Evolutionary conservation across 2,888 invertebrate species (phyloP).

Genomic region (Prosopocoilus inquinatus): DNA sequence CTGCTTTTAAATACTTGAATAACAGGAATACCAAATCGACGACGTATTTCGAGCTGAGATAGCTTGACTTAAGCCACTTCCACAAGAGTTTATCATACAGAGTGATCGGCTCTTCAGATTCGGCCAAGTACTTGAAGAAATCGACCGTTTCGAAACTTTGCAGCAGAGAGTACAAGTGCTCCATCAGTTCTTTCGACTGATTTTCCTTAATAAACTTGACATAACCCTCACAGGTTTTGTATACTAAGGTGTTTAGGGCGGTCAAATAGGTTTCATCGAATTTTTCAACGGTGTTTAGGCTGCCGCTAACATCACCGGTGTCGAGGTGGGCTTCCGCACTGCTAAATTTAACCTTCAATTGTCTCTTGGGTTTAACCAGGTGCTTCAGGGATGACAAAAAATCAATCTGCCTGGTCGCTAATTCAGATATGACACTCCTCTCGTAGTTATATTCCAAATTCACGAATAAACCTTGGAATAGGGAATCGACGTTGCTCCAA

Average conservation of each 20-base stretch:
- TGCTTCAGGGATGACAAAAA: conserved; percentile 52
- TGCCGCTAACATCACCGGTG: conserved; percentile 9
- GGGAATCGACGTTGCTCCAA: conserved; percentile 45
- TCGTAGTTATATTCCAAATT: conserved; percentile 32
- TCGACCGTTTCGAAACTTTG: conserved; percentile 56
- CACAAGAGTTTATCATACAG: conserved; percentile 37
- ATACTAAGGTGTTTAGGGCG: conserved; percentile 52
- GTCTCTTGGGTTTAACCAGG: conserved; percentile 48
- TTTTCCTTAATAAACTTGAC: conserved; percentile 55
- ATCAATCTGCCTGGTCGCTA: conserved; percentile 49
- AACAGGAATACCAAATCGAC: conserved; percentile 65
- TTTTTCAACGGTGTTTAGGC: conserved; percentile 22
- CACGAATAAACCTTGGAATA: conserved; percentile 40
- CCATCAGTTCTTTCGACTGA: conserved; percentile 52
- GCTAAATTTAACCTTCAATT: conserved; percentile 57
- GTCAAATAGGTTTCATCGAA: conserved; percentile 47
- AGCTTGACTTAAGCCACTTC: conserved; percentile 55
- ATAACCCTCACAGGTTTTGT: conserved; percentile 55
- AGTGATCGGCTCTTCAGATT: conserved; percentile 31
- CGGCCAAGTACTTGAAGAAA: conserved; percentile 53
- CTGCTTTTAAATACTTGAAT: conserved; percentile 55
- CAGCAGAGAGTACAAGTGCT: conserved; percentile 56
- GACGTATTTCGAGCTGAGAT: conserved; percentile 55
- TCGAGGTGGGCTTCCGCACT: conserved; percentile 32
- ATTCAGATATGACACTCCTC: conserved; percentile 22